Percentiles rank a stretch among this genome's conserved stretches.
These are phyloP conservation scores for Caloenas nicobarica DNA, from an alignment of 2,113 vertebrate species.

Conservation along the genomic window DNA sequence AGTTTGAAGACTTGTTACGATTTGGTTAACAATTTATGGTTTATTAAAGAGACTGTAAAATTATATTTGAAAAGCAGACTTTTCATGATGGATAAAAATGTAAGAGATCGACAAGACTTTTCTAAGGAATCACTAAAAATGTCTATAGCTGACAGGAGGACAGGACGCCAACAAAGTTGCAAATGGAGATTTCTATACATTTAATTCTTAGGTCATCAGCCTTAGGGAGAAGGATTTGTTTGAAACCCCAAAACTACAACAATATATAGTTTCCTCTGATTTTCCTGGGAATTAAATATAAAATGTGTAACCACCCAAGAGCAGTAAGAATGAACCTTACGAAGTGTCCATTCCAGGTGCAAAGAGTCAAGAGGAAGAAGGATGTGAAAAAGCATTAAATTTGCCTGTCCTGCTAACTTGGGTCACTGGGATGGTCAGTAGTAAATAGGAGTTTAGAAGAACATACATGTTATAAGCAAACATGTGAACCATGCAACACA, in stretches of 20 bases:
- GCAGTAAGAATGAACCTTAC: not conserved
- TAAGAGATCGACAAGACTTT: not conserved
- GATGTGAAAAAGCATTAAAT: not conserved
- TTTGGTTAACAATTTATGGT: not conserved
- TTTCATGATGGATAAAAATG: not conserved
- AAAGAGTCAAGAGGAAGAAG: not conserved
- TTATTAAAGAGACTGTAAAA: not conserved
- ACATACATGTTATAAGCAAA: not conserved
- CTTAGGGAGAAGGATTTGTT: not conserved
- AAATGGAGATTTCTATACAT: not conserved
- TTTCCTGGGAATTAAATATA: not conserved
- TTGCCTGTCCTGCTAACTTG: not conserved
- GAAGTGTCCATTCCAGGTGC: not conserved
- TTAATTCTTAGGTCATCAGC: not conserved
- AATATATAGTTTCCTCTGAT: not conserved
- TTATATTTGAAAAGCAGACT: not conserved
- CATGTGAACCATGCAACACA: not conserved
- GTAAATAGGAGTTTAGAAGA: not conserved
- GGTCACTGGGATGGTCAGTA: not conserved
- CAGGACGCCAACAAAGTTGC: not conserved
- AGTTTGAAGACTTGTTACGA: not conserved
- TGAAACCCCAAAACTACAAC: not conserved
- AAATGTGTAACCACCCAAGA: not conserved
- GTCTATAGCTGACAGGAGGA: not conserved
- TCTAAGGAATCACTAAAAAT: not conserved